Evolutionary conservation across 2,113 vertebrate genomes (phyloP).

Genomic region (Shinisaurus crocodilurus): DNA sequence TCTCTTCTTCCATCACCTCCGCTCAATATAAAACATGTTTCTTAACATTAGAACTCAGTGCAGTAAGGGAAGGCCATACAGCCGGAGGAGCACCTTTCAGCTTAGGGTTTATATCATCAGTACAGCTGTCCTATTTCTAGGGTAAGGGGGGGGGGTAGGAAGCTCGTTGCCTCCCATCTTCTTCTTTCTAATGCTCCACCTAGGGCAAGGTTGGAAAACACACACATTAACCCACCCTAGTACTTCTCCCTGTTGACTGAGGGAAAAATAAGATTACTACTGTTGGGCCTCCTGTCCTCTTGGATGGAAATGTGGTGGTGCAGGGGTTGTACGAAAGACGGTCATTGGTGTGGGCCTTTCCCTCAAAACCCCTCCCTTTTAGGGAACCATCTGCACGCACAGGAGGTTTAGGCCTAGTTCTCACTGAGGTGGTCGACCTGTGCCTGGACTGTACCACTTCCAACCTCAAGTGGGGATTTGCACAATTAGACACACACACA

Average conservation of each 20-base stretch:
- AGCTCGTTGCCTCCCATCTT: neutral
- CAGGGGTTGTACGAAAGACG: neutral
- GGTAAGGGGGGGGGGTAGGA: neutral
- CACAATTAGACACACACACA: neutral
- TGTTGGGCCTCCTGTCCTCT: neutral
- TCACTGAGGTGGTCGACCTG: neutral
- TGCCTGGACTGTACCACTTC: neutral
- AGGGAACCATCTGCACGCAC: neutral
- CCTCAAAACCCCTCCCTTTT: neutral
- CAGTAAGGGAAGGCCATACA: neutral
- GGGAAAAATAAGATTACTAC: neutral
- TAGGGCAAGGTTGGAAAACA: neutral
- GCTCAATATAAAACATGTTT: neutral
- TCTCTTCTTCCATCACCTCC: neutral
- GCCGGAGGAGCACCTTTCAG: neutral
- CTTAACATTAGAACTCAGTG: neutral
- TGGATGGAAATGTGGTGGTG: neutral
- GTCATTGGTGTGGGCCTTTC: too few relatives aligned
- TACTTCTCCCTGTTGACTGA: neutral
- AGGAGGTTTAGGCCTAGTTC: neutral
- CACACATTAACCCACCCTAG: neutral
- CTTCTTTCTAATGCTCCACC: neutral
- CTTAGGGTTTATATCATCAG: neutral
- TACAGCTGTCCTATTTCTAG: neutral
- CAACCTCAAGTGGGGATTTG: neutral